A percentile compares a stretch with the other conserved stretches of the same genome.
Evolutionary conservation across 2,797 vertebrate genomes (phyloP).

Genomic region (Lepilemur septentrionalis): DNA sequence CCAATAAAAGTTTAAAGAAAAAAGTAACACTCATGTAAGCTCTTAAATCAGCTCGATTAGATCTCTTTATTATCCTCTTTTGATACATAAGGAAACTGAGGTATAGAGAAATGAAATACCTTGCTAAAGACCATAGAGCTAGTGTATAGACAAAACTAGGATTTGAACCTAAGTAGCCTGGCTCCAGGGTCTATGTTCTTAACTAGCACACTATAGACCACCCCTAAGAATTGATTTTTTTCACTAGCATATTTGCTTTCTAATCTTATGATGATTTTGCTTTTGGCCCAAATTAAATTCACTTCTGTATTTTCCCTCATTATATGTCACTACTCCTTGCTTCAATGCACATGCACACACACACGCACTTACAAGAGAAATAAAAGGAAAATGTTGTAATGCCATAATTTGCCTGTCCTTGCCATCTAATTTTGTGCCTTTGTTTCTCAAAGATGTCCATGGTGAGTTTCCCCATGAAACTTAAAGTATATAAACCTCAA

Average conservation of each 20-base stretch:
- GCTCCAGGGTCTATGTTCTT: neutral
- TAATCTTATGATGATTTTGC: constrained; percentile 4
- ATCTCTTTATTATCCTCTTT: neutral
- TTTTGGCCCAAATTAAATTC: neutral
- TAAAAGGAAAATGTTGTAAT: neutral
- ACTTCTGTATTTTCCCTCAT: neutral
- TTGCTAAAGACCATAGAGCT: neutral
- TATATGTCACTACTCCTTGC: neutral
- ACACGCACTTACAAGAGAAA: neutral
- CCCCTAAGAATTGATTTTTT: neutral
- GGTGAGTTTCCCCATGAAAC: neutral
- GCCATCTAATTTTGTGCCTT: neutral
- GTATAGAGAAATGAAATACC: neutral
- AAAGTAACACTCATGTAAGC: neutral
- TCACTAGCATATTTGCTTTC: neutral
- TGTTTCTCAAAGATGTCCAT: neutral
- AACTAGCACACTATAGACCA: neutral
- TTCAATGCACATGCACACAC: neutral
- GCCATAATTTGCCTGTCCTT: neutral
- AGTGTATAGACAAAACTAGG: neutral
- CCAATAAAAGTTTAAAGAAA: constrained; percentile 31
- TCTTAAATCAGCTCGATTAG: neutral
- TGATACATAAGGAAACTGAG: constrained; percentile 35
- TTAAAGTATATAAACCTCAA: neutral
- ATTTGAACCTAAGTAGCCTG: constrained; percentile 5